Conservation (phyloP, 2,797 vertebrate species). For the Molossus alvarezi region DNA sequence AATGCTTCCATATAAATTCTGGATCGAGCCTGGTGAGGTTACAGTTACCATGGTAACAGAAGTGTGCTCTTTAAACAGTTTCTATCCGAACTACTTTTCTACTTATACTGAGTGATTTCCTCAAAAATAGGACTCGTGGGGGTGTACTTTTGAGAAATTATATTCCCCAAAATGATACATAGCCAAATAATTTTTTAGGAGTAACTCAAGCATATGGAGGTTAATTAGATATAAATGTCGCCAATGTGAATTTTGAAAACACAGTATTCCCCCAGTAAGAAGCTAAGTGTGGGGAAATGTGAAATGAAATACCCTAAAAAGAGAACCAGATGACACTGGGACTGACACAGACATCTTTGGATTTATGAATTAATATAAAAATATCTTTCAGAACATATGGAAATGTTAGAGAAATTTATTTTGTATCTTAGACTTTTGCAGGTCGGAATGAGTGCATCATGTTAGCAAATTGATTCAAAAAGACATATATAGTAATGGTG, state of each 20-base stretch:
- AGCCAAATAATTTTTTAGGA: slow-evolving; percentile 33
- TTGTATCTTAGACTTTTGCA: background rate
- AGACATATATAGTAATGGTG: background rate
- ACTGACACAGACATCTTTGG: background rate
- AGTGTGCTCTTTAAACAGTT: slow-evolving; percentile 71
- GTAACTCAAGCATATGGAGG: background rate
- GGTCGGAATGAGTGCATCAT: background rate
- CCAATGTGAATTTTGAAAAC: slow-evolving; percentile 55
- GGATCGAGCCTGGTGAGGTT: slow-evolving; percentile 41
- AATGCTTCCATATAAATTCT: slow-evolving; percentile 59
- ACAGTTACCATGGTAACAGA: slow-evolving; percentile 75
- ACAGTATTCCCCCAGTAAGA: background rate
- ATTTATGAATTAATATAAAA: slow-evolving; percentile 46
- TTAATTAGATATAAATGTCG: slow-evolving; percentile 72
- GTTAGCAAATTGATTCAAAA: slow-evolving; percentile 25
- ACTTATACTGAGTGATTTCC: slow-evolving; percentile 70
- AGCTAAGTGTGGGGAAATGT: background rate
- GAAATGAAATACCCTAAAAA: background rate
- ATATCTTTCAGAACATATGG: background rate
- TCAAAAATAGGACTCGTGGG: slow-evolving; percentile 64
- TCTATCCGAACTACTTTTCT: slow-evolving; percentile 65
- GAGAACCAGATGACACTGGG: background rate
- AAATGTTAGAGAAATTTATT: background rate
- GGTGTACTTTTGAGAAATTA: slow-evolving; percentile 52
- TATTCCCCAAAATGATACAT: slow-evolving; percentile 37